phyloP scores from a whole-genome alignment of 2,113 vertebrate genomes.

The Suncus etruscus region DNA sequence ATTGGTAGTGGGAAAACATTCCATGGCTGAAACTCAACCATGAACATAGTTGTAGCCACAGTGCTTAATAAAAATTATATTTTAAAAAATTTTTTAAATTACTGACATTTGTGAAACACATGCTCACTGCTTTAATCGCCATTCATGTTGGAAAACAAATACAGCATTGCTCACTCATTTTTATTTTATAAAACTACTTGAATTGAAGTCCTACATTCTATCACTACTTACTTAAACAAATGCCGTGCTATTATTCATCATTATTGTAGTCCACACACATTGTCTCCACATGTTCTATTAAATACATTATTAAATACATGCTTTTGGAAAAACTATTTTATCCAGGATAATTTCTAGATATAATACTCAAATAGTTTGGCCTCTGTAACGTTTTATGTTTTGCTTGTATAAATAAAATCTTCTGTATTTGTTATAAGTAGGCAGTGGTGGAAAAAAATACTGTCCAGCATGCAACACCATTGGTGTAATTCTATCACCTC shows the following conservation, averaged over 20 bases:
- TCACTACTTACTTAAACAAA: neutral
- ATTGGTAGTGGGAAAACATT: too few relatives aligned
- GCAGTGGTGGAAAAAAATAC: neutral
- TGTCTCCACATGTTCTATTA: neutral
- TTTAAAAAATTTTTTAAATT: too few relatives aligned
- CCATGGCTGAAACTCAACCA: too few relatives aligned
- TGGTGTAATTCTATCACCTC: neutral
- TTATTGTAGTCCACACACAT: neutral
- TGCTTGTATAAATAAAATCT: too few relatives aligned
- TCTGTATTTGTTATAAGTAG: too few relatives aligned
- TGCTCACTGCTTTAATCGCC: neutral
- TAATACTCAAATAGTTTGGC: too few relatives aligned
- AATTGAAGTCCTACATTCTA: neutral
- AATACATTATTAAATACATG: slow-evolving; percentile 2
- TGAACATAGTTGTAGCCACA: too few relatives aligned
- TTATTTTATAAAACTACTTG: neutral
- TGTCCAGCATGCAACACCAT: neutral
- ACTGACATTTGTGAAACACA: neutral
- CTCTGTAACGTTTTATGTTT: too few relatives aligned
- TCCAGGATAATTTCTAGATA: neutral
- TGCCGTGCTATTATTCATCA: neutral
- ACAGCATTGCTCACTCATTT: neutral
- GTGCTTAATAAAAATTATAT: too few relatives aligned
- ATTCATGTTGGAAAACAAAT: neutral
- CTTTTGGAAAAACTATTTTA: neutral